phyloP scores from a whole-genome alignment of 2,113 vertebrate species.

The Oryctolagus cuniculus region DNA sequence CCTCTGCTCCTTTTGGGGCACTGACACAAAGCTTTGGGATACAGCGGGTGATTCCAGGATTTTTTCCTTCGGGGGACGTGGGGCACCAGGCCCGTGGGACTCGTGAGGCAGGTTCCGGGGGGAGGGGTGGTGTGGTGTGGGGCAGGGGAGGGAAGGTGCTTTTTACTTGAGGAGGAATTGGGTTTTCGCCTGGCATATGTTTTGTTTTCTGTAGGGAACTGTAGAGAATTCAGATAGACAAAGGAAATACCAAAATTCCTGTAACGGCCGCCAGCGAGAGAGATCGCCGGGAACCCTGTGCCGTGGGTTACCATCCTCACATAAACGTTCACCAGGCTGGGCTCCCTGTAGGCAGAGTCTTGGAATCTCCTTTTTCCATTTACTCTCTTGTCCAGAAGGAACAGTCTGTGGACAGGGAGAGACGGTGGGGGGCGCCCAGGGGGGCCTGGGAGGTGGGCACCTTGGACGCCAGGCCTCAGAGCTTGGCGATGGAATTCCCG shows the following conservation, averaged over 20 bases:
- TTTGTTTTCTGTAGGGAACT: background rate
- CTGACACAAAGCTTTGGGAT: background rate
- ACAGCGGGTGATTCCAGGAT: no score
- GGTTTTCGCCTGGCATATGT: background rate
- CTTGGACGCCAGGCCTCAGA: background rate
- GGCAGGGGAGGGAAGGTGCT: background rate
- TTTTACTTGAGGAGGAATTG: background rate
- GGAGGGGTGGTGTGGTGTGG: no score
- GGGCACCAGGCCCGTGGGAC: background rate
- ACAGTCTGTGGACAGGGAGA: background rate
- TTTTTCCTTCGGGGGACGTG: background rate
- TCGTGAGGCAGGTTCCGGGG: background rate
- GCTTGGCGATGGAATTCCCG: background rate
- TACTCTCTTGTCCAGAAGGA: background rate
- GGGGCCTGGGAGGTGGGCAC: background rate
- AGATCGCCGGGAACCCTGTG: background rate
- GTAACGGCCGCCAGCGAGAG: background rate
- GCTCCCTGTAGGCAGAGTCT: background rate
- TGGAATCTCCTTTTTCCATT: slow-evolving; percentile 15
- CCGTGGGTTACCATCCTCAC: background rate
- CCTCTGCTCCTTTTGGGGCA: background rate
- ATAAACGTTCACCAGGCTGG: background rate
- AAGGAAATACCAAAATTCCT: background rate
- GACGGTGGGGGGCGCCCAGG: background rate
- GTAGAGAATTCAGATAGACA: background rate